These are phyloP conservation scores for Nasonia oneida DNA, from an alignment of 2,888 invertebrate genomes.

Conservation along the genomic window DNA sequence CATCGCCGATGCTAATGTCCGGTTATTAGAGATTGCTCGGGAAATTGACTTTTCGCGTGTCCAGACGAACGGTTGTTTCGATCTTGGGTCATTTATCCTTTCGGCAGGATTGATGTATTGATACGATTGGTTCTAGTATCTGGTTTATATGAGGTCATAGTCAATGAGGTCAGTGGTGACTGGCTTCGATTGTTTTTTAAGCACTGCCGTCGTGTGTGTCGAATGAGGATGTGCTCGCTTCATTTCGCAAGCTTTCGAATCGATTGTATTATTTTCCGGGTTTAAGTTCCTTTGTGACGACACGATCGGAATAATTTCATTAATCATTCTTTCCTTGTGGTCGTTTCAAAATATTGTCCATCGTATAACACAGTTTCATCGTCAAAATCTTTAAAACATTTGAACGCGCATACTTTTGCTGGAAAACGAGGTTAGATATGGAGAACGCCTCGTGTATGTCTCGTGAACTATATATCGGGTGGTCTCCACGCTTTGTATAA, in stretches of 20 bases:
- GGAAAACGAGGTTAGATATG: not conserved
- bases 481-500: constrained; percentile 38
- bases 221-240: constrained; percentile 4
- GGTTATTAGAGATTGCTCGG: constrained; percentile 31
- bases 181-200: not conserved
- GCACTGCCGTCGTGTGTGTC: not conserved
- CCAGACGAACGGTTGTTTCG: not conserved
- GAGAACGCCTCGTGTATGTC: not conserved
- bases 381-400: not conserved
- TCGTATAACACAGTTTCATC: too few relatives aligned
- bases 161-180: not conserved
- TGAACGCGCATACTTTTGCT: not conserved
- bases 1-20: constrained; percentile 47
- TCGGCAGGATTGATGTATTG: not conserved
- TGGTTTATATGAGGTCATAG: not conserved
- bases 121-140: not conserved
- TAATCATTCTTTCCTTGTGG: not conserved
- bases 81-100: not conserved
- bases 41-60: constrained; percentile 48
- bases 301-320: not conserved
- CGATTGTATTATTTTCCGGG: not conserved
- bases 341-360: too few relatives aligned
- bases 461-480: constrained; percentile 2
- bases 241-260: constrained; percentile 1
- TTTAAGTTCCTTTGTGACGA: not conserved